Base-by-base conservation (phyloP, 2,888 invertebrate species). In the Stenurella melanura region DNA sequence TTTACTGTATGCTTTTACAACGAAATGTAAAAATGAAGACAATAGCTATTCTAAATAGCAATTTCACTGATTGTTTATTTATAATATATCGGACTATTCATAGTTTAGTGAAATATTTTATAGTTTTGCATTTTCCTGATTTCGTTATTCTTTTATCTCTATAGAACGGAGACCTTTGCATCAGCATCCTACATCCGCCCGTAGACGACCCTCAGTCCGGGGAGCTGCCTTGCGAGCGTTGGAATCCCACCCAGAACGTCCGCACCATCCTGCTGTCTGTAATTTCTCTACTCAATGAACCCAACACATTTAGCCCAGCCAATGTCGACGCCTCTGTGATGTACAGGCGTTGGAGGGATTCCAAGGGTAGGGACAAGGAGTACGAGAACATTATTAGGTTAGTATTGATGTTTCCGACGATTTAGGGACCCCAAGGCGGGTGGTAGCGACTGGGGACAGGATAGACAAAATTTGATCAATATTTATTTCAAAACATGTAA, bases 201-300 rank as follows among this genome's bases (percentile, higher is more conserved):
- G 96, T 98, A 75, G 99, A 99, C 90, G 99, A 99, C 91, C 99
- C 99, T 54, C 99, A 99, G 89, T 98, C 98, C 86, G 99, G 99
- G 30, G 99, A 99, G 90, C 90, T 99, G 86, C 98, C 99, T 0
- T 99, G 98, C 91, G 99, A 99, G 91, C 95, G 99, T 90, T 99
- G 99, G 99, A 99, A 99, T 92, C 99, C 99, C 73, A 99, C 99
- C 83, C 99, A 99, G 92, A 99, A 97, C 88, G 99, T 99, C 88
- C 96, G 98, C 89, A 99, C 99, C 70, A 98, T 99, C 86, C 93
- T 99, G 82, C 93, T 99, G 79, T 99, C 98, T 79, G 99, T 99
- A 85, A 99, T 99, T 88, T 99, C 99, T 17, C 93, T 99, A 82
- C 93, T 99, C 87, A 99, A 99, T 91, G 99, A 99, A 91, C 99